phyloP scores from a whole-genome alignment of 1,140 invertebrate genomes.

The Formica exsecta region DNA sequence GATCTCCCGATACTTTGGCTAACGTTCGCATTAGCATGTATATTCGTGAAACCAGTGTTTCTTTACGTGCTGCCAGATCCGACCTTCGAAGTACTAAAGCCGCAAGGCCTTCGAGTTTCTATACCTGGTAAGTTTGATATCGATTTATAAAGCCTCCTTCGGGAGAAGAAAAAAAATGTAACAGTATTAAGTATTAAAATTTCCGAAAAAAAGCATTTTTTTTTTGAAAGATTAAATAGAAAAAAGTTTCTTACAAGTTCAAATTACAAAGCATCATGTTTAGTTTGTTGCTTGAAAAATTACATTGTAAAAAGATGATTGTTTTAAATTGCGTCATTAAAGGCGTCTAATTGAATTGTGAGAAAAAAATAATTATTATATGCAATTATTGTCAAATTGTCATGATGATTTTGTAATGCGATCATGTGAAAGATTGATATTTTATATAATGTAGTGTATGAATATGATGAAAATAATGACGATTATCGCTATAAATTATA shows the following conservation, averaged over 20 bases:
- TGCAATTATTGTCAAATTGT: not conserved
- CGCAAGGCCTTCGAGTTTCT: slow-evolving; percentile 74
- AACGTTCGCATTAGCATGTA: slow-evolving; percentile 16
- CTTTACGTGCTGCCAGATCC: slow-evolving; percentile 77
- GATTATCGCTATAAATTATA: no score
- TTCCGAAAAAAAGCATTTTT: not conserved
- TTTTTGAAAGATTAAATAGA: not conserved
- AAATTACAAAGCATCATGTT: no score
- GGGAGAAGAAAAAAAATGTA: not conserved
- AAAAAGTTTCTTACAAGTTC: not conserved
- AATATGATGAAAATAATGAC: no score
- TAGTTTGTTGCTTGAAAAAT: not conserved
- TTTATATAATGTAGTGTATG: not conserved
- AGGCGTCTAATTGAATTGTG: not conserved
- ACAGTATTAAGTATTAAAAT: not conserved
- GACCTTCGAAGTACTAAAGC: slow-evolving; percentile 70
- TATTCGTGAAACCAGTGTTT: not conserved
- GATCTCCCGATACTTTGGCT: not conserved
- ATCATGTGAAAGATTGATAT: not conserved
- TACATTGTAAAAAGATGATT: not conserved
- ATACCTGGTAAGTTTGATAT: slow-evolving; percentile 72
- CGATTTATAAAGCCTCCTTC: not conserved
- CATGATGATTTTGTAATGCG: no score
- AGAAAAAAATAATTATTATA: not conserved
- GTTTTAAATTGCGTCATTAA: not conserved